These are phyloP conservation scores for Miltochrista miniata DNA, from an alignment of 2,888 invertebrate genomes.

Conservation along the genomic window DNA sequence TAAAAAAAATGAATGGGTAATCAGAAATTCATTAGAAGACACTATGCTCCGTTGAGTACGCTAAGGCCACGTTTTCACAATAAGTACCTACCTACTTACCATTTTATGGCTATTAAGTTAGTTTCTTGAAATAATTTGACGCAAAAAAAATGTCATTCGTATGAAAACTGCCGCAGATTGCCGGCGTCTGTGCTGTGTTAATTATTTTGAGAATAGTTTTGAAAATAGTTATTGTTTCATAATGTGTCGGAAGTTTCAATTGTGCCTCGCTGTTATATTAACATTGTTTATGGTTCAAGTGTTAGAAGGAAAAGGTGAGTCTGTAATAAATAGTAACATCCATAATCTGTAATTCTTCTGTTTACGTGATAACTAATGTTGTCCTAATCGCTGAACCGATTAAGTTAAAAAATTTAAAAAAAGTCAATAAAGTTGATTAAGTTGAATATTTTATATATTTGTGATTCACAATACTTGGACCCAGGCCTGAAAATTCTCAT, in stretches of 20 bases:
- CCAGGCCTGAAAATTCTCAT: too few species aligned
- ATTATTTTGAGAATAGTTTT: conserved; percentile 13
- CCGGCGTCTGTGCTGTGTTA: conserved; percentile 20
- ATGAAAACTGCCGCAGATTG: conserved; percentile 26
- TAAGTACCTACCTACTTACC: too few species aligned
- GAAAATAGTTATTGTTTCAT: conserved; percentile 12
- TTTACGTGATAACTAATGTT: too few species aligned
- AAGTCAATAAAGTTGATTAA: too few species aligned
- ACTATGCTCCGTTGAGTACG: conserved; percentile 25
- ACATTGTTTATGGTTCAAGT: conserved; percentile 18
- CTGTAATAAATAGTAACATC: background rate
- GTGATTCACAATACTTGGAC: too few species aligned
- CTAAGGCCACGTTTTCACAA: conserved; percentile 33
- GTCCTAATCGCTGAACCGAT: too few species aligned
- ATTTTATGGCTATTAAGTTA: conserved; percentile 29
- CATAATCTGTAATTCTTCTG: too few species aligned
- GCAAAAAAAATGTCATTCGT: conserved; percentile 39
- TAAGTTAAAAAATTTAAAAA: too few species aligned
- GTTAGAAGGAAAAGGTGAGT: conserved; percentile 31
- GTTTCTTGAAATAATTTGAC: conserved; percentile 32
- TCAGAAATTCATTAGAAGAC: conserved; percentile 16
- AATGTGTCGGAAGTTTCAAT: conserved; percentile 26
- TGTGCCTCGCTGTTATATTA: conserved; percentile 17
- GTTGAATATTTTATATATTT: too few species aligned
- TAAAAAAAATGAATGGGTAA: conserved; percentile 13